Percentiles rank a stretch among this genome's conserved stretches.
These are phyloP conservation scores for Molothrus aeneus DNA, from an alignment of 2,797 vertebrate genomes.

Conservation along the genomic window DNA sequence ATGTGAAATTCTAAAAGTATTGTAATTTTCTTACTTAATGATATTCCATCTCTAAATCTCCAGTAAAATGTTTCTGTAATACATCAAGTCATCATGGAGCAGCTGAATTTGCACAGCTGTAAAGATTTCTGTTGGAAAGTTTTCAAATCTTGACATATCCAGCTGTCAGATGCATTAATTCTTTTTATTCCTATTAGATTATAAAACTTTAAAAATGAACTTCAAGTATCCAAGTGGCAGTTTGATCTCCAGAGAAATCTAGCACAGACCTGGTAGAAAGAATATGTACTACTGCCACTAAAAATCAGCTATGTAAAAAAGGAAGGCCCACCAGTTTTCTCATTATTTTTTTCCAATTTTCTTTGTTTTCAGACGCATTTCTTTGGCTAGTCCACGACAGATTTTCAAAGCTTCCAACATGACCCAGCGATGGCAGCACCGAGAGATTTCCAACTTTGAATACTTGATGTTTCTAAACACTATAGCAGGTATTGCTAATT, in stretches of 20 bases:
- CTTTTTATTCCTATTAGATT: conserved; percentile 21
- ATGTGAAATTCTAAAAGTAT: neutral
- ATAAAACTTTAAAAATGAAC: conserved; percentile 22
- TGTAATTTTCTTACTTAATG: conserved; percentile 28
- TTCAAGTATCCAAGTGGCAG: neutral
- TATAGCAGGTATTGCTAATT: conserved; percentile 80
- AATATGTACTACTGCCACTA: neutral
- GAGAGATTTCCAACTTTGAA: conserved; percentile 98
- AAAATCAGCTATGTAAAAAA: neutral
- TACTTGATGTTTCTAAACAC: conserved; percentile 97
- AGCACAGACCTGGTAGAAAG: neutral
- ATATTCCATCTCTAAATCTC: conserved; percentile 28
- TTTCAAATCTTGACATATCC: conserved; percentile 15
- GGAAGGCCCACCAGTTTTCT: neutral
- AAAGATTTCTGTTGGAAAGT: conserved; percentile 29
- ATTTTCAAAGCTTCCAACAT: conserved; percentile 97
- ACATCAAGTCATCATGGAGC: neutral
- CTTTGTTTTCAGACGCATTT: conserved; percentile 84
- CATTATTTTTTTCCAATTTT: neutral
- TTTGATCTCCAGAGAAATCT: neutral
- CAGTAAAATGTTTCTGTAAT: conserved; percentile 17
- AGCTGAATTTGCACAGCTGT: conserved; percentile 48
- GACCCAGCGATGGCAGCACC: conserved; percentile 97
- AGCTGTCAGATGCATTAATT: conserved; percentile 30
- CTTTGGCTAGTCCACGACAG: conserved; percentile 92